Evolutionary conservation across 2,888 invertebrate genomes (phyloP), one percentile per base, ranked within the genome.

Genomic region (Nemotelus pantherinus): DNA sequence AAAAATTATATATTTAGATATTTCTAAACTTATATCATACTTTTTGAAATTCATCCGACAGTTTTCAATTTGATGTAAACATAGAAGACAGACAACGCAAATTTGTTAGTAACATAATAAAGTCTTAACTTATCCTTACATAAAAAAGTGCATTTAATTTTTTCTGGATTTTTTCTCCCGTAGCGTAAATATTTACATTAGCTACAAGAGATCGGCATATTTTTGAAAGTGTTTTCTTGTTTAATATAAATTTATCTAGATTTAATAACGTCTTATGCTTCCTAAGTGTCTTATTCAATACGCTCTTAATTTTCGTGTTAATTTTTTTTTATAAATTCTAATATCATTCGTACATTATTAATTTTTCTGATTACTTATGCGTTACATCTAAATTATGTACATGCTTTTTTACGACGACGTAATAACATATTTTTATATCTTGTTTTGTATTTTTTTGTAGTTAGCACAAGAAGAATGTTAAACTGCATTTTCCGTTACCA

Each of bases 381-480:
- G n/a, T 65, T 44, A 43, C 47, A 5, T 25, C 65, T 65, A 65
- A 65, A 9, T 65, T 65, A 65, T 65, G n/a, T 65, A 65, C 65
- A 65, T 65, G 65, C 47, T 65, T 65, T 65, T 6, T 65, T 65
- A 45, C 65, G 43, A 4, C 41, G 9, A 9, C 44, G 65, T 65
- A 65, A 65, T 65, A 65, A 65, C 65, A 45, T 47, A 47, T 3
- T 65, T 50, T 50, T 7, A 7, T 9, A 7, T 50, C 9, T 50
- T 7, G 9, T 50, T 50, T 7, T 50, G 50, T 7, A 50, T 58
- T 58, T 1, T n/a, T 1, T 58, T 58, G 58, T 58, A 10, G 25
- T 58, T 25, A 25, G 7, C 9, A 50, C 50, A 50, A 50, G 9
- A 9, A 7, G 5, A 9, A 7, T 50, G 5, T 50, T 5, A 5